A percentile compares a stretch with the other conserved stretches of the same genome.
Evolutionary conservation across 2,113 vertebrate species (phyloP).

Genomic region (Miniopterus natalensis): DNA sequence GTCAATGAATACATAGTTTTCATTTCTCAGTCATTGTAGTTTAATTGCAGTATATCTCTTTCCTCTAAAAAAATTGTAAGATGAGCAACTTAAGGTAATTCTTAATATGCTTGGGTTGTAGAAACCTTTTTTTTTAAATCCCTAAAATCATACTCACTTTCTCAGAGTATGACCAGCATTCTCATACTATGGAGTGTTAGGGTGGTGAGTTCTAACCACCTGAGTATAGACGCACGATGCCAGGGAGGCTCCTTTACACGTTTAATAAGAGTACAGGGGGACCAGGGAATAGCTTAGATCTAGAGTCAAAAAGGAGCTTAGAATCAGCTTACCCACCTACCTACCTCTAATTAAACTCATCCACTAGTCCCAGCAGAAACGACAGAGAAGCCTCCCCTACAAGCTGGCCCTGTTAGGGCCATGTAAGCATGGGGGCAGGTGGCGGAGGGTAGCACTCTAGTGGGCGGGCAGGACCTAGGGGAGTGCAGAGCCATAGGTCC

Average conservation of each 20-base stretch:
- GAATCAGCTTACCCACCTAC: not conserved
- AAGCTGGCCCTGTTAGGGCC: not conserved
- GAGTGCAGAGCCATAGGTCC: not conserved
- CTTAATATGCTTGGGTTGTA: constrained; percentile 3
- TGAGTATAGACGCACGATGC: not conserved
- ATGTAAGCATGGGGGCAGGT: not conserved
- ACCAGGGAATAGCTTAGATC: not conserved
- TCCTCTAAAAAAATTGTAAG: constrained; percentile 12
- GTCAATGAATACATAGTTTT: not conserved
- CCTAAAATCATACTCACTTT: not conserved
- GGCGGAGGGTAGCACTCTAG: not conserved
- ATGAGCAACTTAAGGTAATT: constrained; percentile 20
- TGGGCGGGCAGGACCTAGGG: not conserved
- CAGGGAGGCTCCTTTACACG: not conserved
- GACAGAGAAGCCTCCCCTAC: not conserved
- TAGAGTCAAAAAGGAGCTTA: not conserved
- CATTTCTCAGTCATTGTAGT: not conserved
- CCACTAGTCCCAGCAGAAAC: not conserved
- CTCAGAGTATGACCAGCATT: not conserved
- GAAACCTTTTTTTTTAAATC: not conserved
- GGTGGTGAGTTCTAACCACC: not conserved
- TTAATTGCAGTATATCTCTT: constrained; percentile 8
- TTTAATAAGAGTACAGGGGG: not conserved
- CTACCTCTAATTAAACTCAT: not conserved
- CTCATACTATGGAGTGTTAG: not conserved